Evolutionary conservation across 2,888 invertebrate species (phyloP), one percentile per base, ranked within the genome.

Genomic region (Chaetogeoica ovagalla): DNA sequence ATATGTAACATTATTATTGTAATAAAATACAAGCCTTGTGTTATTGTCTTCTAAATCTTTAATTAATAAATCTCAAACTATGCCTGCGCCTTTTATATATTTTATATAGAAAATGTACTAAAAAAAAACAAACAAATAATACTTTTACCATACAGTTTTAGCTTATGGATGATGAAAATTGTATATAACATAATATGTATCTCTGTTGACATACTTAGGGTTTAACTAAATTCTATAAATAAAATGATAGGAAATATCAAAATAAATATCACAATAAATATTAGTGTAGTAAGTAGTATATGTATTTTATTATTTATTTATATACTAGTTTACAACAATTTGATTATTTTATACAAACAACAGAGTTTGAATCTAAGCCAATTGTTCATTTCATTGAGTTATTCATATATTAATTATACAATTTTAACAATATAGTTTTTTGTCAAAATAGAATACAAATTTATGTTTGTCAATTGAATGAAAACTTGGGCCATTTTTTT

Each of bases 311-410:
- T 5, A 43, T 43, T 43, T 66, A 66, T 66, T 43, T 30, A 55
- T 69, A 55, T 69, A 70, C 19, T 19, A 70, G 19, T 37, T 70
- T 30, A 21, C 21, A 60, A 7, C 11, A 60, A 15, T 72, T 30
- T 57, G 52, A 52, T 70, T 21, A 60, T 60, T 21, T 68, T 48
- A n/a, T 15, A 23, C 52, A 52, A 48, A 60, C 23, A 48, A 72
- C 15, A 59, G 9, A n/a, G 5, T 71, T 71, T 60, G 39, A 71
- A 59, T 39, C 7, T 21, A 60, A 71, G 43, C 60, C 43, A 72
- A 72, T 62, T 62, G 48, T 30, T 30, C 30, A 30, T 21, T 60
- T 72, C 17, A 48, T 39, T 62, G 21, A 17, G 23, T 43, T 60
- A 71, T 21, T 71, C 6, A 59, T 13, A 39, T n/a, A 21, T 60